Evolutionary conservation across 2,113 vertebrate species (phyloP).

Genomic region (Notiomystis cincta): DNA sequence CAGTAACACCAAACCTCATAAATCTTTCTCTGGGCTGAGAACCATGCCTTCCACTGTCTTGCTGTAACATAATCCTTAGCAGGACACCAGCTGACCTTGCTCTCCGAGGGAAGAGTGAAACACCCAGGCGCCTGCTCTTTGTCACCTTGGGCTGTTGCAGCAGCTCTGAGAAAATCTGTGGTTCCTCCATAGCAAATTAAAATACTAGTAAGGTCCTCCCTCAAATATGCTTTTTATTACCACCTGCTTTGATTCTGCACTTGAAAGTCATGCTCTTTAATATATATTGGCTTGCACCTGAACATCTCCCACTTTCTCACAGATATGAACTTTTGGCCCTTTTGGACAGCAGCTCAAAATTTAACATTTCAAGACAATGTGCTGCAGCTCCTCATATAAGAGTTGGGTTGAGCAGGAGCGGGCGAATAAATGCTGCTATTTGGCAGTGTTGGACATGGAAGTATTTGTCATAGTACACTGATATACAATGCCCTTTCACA

Average conservation of each 20-base stretch:
- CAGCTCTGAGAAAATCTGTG: neutral
- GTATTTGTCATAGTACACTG: neutral
- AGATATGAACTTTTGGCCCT: neutral
- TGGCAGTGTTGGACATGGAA: neutral
- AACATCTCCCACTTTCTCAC: neutral
- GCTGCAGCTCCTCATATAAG: neutral
- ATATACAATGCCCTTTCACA: neutral
- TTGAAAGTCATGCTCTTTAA: neutral
- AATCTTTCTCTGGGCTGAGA: neutral
- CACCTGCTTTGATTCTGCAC: neutral
- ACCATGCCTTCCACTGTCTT: neutral
- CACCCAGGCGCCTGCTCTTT: neutral
- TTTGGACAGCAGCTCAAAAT: neutral
- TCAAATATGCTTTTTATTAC: neutral
- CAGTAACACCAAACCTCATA: neutral
- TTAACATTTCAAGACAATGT: neutral
- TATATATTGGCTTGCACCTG: neutral
- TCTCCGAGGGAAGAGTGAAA: neutral
- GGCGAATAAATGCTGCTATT: neutral
- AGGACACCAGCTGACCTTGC: neutral
- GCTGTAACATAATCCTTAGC: neutral
- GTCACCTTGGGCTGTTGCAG: neutral
- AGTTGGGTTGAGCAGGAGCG: neutral
- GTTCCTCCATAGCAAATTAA: neutral
- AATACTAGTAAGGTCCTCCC: neutral